Base-by-base conservation (phyloP, 2,888 invertebrate species). In the Erannis defoliaria region DNA sequence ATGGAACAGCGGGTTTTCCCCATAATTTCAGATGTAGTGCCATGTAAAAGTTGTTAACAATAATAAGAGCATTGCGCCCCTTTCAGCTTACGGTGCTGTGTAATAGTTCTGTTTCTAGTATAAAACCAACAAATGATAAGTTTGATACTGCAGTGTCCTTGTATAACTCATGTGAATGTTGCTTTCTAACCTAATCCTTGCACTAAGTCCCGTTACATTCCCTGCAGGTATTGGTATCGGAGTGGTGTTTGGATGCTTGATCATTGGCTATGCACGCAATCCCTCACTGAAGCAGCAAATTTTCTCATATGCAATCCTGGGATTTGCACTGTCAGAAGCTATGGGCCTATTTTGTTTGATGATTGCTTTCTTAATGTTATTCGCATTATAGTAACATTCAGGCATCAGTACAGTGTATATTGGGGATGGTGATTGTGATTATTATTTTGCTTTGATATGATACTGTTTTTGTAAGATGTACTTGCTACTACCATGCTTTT, bases 291-390 rank as follows among this genome's bases (percentile, higher is more conserved):
- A 99, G 94, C 98, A 98, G 89, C 99, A 99, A 94, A 95, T 99
- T 82, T 99, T 99, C 94, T 97, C 98, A 76, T 99, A 99, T 92
- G 99, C 99, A 83, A 98, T 99, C 89, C 94, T 99, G 86, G 99
- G 99, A 81, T 99, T 99, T 93, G 99, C 99, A 82, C 94, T 99
- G 73, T 97, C 98, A 73, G 99, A 99, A 95, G 99, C 99, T 80
- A 98, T 99, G 98, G 99, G 99, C 85, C 96, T 99, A 69, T 99
- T 99, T 95, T 99, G 99, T 95, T 94, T 99, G 83, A 99, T 99
- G 98, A 98, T 99, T 95, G 98, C 98, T 71, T 99, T 99, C 95
- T 94, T 99, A 84, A 95, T 99, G 94, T 94, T 99, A 81, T 99
- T 98, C 94, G 98, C 98, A 84, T 96, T 98, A 94, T 99, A 97